phyloP scores from a whole-genome alignment of 2,888 invertebrate genomes.

The Campoletis raptor region DNA sequence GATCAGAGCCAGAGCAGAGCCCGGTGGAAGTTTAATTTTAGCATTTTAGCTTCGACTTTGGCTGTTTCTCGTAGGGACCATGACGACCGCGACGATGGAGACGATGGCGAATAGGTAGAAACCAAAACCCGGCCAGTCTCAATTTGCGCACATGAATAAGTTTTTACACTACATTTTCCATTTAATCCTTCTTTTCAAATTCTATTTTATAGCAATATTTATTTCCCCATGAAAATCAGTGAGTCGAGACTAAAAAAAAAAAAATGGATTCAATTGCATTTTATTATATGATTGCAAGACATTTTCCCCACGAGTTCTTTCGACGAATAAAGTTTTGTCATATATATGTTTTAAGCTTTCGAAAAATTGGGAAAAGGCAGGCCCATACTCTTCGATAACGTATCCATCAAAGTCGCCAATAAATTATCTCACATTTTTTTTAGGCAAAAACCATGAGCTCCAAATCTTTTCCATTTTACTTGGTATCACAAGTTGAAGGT shows the following conservation, averaged over 20 bases:
- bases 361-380: no score
- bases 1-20: conserved; percentile 55
- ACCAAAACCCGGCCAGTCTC: conserved; percentile 4
- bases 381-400: no score
- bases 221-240: neutral
- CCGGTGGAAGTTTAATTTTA: conserved; percentile 68
- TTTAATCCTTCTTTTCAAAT: neutral
- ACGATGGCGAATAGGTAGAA: conserved; percentile 28
- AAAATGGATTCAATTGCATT: neutral
- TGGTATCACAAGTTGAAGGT: no score
- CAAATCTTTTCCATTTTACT: neutral
- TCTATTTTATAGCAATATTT: neutral
- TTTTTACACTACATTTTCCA: neutral
- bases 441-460: no score
- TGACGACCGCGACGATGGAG: conserved; percentile 33
- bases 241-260: neutral
- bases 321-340: no score
- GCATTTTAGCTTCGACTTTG: conserved; percentile 64
- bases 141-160: neutral
- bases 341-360: no score
- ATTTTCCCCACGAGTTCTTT: no score
- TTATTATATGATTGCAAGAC: no score
- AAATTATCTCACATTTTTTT: no score
- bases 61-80: conserved; percentile 53
- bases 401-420: no score